Evolutionary conservation across 2,888 invertebrate genomes (phyloP), one percentile per base, ranked within the genome.

Genomic region (Rhingia rostrata): DNA sequence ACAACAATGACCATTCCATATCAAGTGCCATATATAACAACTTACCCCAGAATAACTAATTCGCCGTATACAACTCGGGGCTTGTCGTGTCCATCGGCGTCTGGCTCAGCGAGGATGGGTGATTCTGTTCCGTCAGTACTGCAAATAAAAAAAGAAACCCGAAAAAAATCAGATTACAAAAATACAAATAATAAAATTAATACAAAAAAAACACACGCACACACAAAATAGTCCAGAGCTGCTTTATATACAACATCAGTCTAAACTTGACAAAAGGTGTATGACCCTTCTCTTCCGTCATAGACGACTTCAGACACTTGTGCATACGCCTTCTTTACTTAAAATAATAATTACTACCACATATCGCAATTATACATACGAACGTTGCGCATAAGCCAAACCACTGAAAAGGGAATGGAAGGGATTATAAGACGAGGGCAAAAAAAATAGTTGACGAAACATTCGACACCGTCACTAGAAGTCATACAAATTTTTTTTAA

Each of bases 31-130:
- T 32, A 9, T 4, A 41, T 4, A 41, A 22, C n/a, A 33, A 89
- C 95, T 94, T 92, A 97, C 95, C 98, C 97, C 92, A 97, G 95
- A 92, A 97, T 97, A 91, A 97, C 96, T 92, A 97, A 94, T 93
- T 97, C 97, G 88, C 97, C 97, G 93, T 97, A 97, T 93, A 97
- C 97, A 90, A 96, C 93, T 92, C 96, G 95, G 86, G 96, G 95
- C 92, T 96, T 96, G 89, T 96, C 96, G 89, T 95, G 95, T 90
- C 95, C 94, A 91, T 94, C 94, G 91, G 94, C 94, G 88, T 95
- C 94, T 88, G 93, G 92, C 92, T 95, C 95, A 91, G 95, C 95
- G 91, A 95, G 93, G 91, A 95, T 95, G 89, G 95, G 95, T 91
- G 95, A 95, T 91, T 95, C 95, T 88, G 93, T 92, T 90, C 94